Base-by-base conservation (phyloP, 2,888 invertebrate species). In the Orgyia antiqua region DNA sequence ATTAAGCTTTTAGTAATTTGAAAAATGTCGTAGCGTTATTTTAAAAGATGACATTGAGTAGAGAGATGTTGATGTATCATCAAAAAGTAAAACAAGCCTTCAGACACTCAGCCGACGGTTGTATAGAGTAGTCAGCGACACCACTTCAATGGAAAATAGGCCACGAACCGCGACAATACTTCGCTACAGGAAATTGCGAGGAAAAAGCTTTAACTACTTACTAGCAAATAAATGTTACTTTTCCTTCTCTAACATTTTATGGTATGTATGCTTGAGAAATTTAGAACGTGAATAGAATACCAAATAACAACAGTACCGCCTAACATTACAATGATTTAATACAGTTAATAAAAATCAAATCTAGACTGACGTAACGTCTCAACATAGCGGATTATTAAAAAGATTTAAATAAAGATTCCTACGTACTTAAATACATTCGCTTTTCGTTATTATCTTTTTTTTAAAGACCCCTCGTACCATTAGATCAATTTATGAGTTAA, bases 81-180 rank as follows among this genome's bases (percentile, higher is more conserved):
- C 35, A 36, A 29, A 41, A 41, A 47, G 39, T 55, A 39, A 45
- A 46, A 52, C 56, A 55, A 53, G 47, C 54, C 48, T 29, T 46
- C 50, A 69, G 64, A 60, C 62, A 51, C 46, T 44, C 45, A 29
- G 61, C 58, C 66, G 68, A 60, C 68, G 50, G 44, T 44, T 41
- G 48, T 53, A 39, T 47, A 45, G 46, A 42, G 46, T 45, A 48
- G 42, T 37, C 54, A 42, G 54, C 47, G 58, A 58, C 60, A 55
- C 37, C 61, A 54, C 67, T 64, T 58, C 59, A 70, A 64, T 63
- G 58, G 65, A 67, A 82, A 74, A 76, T 80, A 71, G 78, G 77
- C 55, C 78, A 70, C 56, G 43, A 15, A 45, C 51, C 48, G 52
- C 50, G 48, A 49, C 56, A 61, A 63, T 56, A 60, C 48, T 59